Base-by-base conservation (phyloP, 2,888 invertebrate species). In the Folsomia candida region DNA sequence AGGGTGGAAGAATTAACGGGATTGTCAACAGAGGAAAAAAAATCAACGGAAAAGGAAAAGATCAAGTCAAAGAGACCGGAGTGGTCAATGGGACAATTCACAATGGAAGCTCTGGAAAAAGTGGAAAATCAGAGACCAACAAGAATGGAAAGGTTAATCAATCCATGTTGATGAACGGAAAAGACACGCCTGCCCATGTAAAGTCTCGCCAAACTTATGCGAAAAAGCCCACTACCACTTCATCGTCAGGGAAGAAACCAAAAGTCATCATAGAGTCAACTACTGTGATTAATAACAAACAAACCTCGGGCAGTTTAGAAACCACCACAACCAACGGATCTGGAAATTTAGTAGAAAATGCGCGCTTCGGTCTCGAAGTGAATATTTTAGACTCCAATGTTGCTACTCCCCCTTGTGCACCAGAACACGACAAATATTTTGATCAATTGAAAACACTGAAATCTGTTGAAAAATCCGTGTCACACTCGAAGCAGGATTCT, bases 401-500 rank as follows among this genome's bases (percentile, higher is more conserved):
- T n/a, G n/a, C 62, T 11, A 6, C 6, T 26, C n/a, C 57, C 11
- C 11, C 57, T 57, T 62, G 62, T 28, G 22, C 27, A n/a, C 24
- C 64, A 22, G 64, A 24, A n/a, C 47, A 64, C 51, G 64, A 64
- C 9, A 64, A 25, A 3, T 51, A 76, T 25, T 75, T 77, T 66
- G 71, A 77, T 59, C 76, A 77, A 62, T 65, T 79, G 62, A 77
- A 77, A 69, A 74, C 73, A 28, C 67, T 78, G 68, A 75, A 73
- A 70, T 63, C 73, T 29, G 68, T 79, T 62, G 74, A 78, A 71
- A 77, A 76, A 61, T 64, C 73, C 24, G 29, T 57, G 22, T 25
- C 28, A 47, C 20, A 9, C 24, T 24, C 51, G 6, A 57, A 54
- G 24, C 47, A 22, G 24, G 59, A 11, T 66, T 67, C 26, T 1